Conservation (phyloP, 2,113 vertebrate genomes). For the Istiophorus platypterus region DNA sequence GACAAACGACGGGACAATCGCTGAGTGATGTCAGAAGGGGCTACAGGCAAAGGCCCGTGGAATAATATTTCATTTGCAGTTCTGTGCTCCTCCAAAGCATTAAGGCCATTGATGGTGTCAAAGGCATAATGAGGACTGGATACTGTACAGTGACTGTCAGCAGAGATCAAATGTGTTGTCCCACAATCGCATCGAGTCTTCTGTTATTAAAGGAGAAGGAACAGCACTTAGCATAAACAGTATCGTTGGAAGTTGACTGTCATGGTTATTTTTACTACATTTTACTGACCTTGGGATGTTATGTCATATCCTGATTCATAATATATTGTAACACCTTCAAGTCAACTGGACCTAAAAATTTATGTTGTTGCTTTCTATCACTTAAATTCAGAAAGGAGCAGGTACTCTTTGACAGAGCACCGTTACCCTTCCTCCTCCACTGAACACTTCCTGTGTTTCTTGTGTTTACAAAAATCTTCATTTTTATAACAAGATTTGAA, state of each 20-base stretch:
- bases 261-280: slow-evolving; percentile 34
- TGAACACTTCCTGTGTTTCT: slow-evolving; percentile 10
- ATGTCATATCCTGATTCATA: slow-evolving; percentile 16
- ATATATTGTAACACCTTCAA: slow-evolving; percentile 24
- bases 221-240: slow-evolving; percentile 11
- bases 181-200: slow-evolving; percentile 10
- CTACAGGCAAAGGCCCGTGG: slow-evolving; percentile 5
- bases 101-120: slow-evolving; percentile 10
- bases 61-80: slow-evolving; percentile 16
- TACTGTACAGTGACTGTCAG: slow-evolving; percentile 22
- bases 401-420: slow-evolving; percentile 23
- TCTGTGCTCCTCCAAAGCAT: slow-evolving; percentile 23
- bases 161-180: slow-evolving; percentile 26
- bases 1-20: slow-evolving; percentile 87
- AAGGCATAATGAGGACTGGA: slow-evolving; percentile 7
- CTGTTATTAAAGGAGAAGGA: slow-evolving; percentile 17
- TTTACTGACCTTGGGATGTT: slow-evolving; percentile 28
- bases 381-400: slow-evolving; percentile 17
- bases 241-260: background rate
- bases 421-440: background rate
- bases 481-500: slow-evolving; percentile 43
- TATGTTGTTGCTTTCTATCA: slow-evolving; percentile 5
- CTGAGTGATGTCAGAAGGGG: slow-evolving; percentile 67
- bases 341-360: slow-evolving; percentile 32
- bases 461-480: slow-evolving; percentile 50